These are phyloP conservation scores for Oeneis ivallda DNA, from an alignment of 2,888 invertebrate genomes.

Conservation along the genomic window DNA sequence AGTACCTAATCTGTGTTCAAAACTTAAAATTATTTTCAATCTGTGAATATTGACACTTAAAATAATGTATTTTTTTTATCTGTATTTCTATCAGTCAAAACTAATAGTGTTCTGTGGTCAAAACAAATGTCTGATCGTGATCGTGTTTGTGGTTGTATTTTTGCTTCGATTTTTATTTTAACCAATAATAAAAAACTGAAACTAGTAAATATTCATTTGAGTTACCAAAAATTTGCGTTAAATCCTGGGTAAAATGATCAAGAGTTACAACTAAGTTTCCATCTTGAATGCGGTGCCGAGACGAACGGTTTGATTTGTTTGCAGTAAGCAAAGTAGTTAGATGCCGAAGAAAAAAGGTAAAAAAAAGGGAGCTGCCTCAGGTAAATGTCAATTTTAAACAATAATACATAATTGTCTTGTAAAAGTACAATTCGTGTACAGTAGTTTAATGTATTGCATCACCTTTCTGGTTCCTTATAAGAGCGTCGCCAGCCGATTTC, in stretches of 20 bases:
- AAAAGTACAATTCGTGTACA: no score
- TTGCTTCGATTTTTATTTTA: no score
- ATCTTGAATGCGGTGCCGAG: slow-evolving; percentile 44
- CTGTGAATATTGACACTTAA: no score
- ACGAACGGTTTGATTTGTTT: slow-evolving; percentile 27
- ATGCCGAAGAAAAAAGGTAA: slow-evolving; percentile 50
- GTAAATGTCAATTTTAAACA: slow-evolving; percentile 23
- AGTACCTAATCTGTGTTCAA: no score
- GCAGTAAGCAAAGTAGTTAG: slow-evolving; percentile 33
- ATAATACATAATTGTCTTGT: neutral
- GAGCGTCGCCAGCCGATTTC: no score
- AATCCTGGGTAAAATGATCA: neutral
- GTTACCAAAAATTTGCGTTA: no score
- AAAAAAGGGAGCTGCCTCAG: slow-evolving; percentile 40
- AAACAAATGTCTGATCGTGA: no score
- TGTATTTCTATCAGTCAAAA: no score
- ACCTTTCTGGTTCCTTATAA: neutral
- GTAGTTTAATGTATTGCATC: neutral
- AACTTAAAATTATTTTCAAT: no score
- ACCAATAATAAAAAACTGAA: no score
- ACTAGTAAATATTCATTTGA: neutral
- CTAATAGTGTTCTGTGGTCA: no score
- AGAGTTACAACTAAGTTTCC: neutral
- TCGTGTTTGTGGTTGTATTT: neutral
- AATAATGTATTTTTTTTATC: no score